Percentiles rank a stretch among this genome's conserved stretches.
Conservation (phyloP, 2,888 invertebrate genomes). For the Epinotia bilunana region DNA sequence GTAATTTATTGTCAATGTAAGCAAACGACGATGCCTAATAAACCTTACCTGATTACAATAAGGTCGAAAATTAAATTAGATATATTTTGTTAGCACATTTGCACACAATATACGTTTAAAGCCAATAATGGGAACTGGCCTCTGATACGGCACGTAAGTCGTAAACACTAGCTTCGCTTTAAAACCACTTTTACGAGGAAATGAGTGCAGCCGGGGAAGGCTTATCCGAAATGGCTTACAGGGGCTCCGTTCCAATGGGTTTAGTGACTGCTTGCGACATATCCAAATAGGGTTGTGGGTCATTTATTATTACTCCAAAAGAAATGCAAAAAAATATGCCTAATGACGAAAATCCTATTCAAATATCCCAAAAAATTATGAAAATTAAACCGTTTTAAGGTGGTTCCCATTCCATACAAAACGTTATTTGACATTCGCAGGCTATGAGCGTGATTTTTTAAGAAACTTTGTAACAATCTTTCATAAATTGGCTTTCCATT, state of each 20-base stretch:
- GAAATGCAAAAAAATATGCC: too few species aligned
- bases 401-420: too few species aligned
- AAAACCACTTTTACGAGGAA: neutral
- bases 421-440: too few species aligned
- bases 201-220: neutral
- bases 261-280: neutral
- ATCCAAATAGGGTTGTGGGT: neutral
- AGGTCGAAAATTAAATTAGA: neutral
- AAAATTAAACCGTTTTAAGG: too few species aligned
- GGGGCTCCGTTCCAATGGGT: neutral
- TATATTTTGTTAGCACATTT: neutral
- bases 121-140: conserved; percentile 2
- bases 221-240: neutral
- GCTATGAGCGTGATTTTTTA: too few species aligned
- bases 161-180: conserved; percentile 4
- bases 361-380: too few species aligned
- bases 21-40: neutral
- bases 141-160: conserved; percentile 2
- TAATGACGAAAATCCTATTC: too few species aligned
- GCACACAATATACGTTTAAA: conserved; percentile 2
- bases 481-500: too few species aligned
- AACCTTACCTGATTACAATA: neutral
- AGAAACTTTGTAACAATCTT: too few species aligned
- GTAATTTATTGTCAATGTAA: neutral
- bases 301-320: too few species aligned